Percentiles rank a stretch among this genome's conserved stretches.
Conservation (phyloP, 2,888 invertebrate species). For the Lypha dubia region DNA sequence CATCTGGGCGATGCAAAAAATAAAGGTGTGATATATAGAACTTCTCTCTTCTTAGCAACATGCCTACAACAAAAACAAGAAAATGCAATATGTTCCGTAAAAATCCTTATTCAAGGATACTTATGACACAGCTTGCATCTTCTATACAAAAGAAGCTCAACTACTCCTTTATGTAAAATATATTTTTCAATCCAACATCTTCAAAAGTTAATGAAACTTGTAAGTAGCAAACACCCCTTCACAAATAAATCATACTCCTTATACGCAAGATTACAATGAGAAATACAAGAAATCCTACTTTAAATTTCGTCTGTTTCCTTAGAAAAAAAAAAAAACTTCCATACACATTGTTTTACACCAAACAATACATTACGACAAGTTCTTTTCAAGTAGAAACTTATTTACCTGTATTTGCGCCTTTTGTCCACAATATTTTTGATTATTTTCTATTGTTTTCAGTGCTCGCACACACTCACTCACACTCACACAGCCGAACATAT, state of each 20-base stretch:
- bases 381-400: constrained; percentile 68
- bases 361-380: constrained; percentile 70
- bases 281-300: constrained; percentile 47
- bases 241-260: constrained; percentile 2
- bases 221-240: constrained; percentile 57
- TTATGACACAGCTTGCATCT: too few species aligned
- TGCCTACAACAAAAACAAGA: too few species aligned
- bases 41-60: too few species aligned
- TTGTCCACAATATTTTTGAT: constrained; percentile 56
- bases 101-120: too few species aligned
- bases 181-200: not conserved
- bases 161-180: not conserved
- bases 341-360: constrained; percentile 41
- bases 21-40: too few species aligned
- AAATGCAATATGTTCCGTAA: too few species aligned
- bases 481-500: not conserved
- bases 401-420: constrained; percentile 69
- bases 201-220: constrained; percentile 33
- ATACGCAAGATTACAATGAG: not conserved
- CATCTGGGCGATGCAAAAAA: too few species aligned
- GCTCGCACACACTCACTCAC: not conserved
- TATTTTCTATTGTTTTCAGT: constrained; percentile 16
- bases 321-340: constrained; percentile 39
- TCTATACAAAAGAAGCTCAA: too few species aligned
- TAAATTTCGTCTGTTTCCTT: constrained; percentile 59